Base-by-base conservation (phyloP, 2,888 invertebrate species). In the Drosophila maculinotata region DNA sequence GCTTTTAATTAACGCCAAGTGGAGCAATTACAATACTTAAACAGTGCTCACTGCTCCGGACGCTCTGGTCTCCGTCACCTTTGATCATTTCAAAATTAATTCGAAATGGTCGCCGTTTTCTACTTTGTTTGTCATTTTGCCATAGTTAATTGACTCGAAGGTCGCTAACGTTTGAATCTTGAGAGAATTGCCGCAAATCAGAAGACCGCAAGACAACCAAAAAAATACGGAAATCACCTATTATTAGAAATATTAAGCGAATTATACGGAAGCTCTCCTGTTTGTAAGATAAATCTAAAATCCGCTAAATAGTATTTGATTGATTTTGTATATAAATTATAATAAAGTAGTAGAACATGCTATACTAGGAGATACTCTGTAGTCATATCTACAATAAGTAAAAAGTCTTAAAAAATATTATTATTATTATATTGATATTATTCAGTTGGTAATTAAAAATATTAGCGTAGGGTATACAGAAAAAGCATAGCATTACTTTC, bases 1-100 rank as follows among this genome's bases (percentile, higher is more conserved):
- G 65, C 73, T 60, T 70, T 85, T 82, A 80, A 82, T 81, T 79
- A 79, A 69, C 60, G 53, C n/a, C 60, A 62, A 69, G 53, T 66
- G 47, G 15, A 39, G 75, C 59, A 63, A 69, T 71, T 74, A 58
- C 35, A 65, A 7, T 23, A 38, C 17, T 28, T 63, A 53, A 62
- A 20, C 39, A 39, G 20, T 4, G 20, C 20, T 20, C 39, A n/a
- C 20, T 14, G 25, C 26, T 53, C 28, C 38, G n/a, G n/a, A n/a
- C n/a, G n/a, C n/a, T n/a, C n/a, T n/a, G n/a, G n/a, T 23, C 15
- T 23, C 36, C 62, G 62, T 51, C 68, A 73, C 53, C 44, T 52
- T 58, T 47, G 30, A 52, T 59, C 52, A 52, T 28, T 58, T 41
- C 15, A 12, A 63, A 62, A 25, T 51, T 39, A 59, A 63, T 15